Percentiles rank a stretch among this genome's conserved stretches.
These are phyloP conservation scores for Chrysomela aeneicollis DNA, from an alignment of 2,888 invertebrate genomes.

Conservation along the genomic window DNA sequence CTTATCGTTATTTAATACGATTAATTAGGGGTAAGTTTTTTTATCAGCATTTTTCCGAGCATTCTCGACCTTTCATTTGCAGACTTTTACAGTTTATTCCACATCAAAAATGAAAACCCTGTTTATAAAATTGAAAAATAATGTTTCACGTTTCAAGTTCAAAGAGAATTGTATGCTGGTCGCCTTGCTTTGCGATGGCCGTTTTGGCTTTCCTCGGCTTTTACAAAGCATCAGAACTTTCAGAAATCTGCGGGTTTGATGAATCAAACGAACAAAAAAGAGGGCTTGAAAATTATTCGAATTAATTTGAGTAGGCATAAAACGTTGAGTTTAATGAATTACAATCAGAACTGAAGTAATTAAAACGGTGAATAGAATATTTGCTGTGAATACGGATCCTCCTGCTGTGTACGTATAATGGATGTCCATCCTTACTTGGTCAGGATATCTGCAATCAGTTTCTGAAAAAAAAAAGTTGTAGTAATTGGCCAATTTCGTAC, in stretches of 20 bases:
- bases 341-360: slow-evolving; percentile 33
- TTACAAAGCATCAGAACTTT: not conserved
- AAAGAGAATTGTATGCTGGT: no score
- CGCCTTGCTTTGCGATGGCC: not conserved
- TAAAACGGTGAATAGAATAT: slow-evolving; percentile 30
- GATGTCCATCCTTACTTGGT: slow-evolving; percentile 67
- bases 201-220: not conserved
- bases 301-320: slow-evolving; percentile 9
- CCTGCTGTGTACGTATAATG: slow-evolving; percentile 46
- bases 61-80: no score
- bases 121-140: no score
- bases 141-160: no score
- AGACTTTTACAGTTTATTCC: no score
- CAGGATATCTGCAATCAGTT: slow-evolving; percentile 71
- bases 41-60: no score
- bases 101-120: no score
- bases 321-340: slow-evolving; percentile 22
- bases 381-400: slow-evolving; percentile 33
- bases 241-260: not conserved
- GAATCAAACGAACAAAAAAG: not conserved
- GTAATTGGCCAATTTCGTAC: slow-evolving; percentile 15
- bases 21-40: no score
- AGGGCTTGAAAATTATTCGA: not conserved
- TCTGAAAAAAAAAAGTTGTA: slow-evolving; percentile 63
- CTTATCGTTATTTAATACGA: no score